Conservation (phyloP, 1,140 invertebrate species). For the Macrobrachium nipponense region DNA sequence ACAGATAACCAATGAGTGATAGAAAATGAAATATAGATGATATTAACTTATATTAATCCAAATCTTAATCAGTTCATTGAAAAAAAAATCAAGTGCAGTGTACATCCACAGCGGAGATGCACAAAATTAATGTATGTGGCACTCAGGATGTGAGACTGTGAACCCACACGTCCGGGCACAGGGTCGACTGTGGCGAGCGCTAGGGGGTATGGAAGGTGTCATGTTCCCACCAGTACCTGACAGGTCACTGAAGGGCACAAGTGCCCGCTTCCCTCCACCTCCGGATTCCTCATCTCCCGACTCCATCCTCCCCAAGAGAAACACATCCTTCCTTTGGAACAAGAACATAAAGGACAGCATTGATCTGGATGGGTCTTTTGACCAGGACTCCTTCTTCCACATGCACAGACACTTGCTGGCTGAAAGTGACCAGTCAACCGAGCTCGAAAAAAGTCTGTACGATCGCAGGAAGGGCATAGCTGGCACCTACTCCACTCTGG, state of each 20-base stretch:
- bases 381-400: constrained; percentile 52
- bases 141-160: constrained; percentile 41
- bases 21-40: too few relatives aligned
- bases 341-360: constrained; percentile 39
- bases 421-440: constrained; percentile 47
- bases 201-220: constrained; percentile 22
- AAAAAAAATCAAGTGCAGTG: neutral
- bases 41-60: too few relatives aligned
- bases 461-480: constrained; percentile 49
- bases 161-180: constrained; percentile 30
- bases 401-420: constrained; percentile 56
- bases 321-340: constrained; percentile 61
- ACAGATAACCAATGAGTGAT: too few relatives aligned
- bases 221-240: constrained; percentile 48
- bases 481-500: constrained; percentile 51
- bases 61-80: too few relatives aligned
- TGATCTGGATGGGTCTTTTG: constrained; percentile 54
- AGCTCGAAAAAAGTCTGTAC: constrained; percentile 52
- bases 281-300: constrained; percentile 40
- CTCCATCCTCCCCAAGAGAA: constrained; percentile 27
- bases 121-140: constrained; percentile 34
- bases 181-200: neutral
- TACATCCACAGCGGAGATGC: neutral
- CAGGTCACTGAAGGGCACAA: constrained; percentile 40
- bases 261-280: constrained; percentile 26